Percentiles rank a stretch among this genome's conserved stretches.
Evolutionary conservation across 1,140 invertebrate genomes (phyloP).

Genomic region (Nasonia longicornis): DNA sequence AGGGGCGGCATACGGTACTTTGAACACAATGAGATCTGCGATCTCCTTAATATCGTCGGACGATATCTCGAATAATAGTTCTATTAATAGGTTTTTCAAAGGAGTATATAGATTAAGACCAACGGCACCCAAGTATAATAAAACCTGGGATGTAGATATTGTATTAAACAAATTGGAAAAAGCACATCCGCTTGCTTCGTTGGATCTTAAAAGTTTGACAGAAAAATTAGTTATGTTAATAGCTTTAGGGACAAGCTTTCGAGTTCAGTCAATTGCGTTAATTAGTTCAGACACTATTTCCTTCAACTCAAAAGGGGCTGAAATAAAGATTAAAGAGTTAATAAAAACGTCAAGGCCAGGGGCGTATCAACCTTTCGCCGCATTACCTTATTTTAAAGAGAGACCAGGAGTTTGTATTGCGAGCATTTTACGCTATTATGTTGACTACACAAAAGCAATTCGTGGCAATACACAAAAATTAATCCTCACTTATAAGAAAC

Average conservation of each 20-base stretch:
- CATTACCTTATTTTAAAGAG: too few relatives aligned
- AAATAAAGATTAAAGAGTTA: not conserved
- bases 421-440: too few relatives aligned
- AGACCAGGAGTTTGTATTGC: too few relatives aligned
- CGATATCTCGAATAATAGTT: not conserved
- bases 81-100: slow-evolving; percentile 20
- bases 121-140: slow-evolving; percentile 25
- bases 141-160: slow-evolving; percentile 25
- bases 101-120: slow-evolving; percentile 23
- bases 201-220: slow-evolving; percentile 1
- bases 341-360: not conserved
- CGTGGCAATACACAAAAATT: too few relatives aligned
- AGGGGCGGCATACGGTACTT: not conserved
- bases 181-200: not conserved
- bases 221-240: slow-evolving; percentile 19
- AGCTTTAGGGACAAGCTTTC: not conserved
- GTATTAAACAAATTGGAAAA: slow-evolving; percentile 17
- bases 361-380: not conserved
- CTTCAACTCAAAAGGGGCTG: too few relatives aligned
- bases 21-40: not conserved
- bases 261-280: not conserved
- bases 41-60: not conserved
- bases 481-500: too few relatives aligned
- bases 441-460: too few relatives aligned
- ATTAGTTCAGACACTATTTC: not conserved